Evolutionary conservation across 2,113 vertebrate species (phyloP).

Genomic region (Cochlearius cochlearius): DNA sequence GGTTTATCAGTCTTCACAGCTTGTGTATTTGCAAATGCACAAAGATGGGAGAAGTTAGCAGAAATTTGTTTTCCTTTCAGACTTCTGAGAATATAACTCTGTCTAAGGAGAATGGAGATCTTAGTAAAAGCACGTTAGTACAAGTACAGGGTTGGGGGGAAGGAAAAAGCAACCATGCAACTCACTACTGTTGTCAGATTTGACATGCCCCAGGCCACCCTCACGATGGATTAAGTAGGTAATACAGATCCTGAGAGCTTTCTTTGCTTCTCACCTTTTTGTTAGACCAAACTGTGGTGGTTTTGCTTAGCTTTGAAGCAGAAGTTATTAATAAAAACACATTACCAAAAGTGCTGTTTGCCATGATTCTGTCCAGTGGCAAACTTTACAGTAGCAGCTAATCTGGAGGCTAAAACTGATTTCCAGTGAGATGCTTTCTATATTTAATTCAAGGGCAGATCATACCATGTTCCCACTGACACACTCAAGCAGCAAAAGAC

Average conservation of each 20-base stretch:
- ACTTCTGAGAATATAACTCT: neutral
- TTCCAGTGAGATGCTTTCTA: neutral
- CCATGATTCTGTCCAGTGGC: neutral
- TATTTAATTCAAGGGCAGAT: neutral
- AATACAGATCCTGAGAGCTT: neutral
- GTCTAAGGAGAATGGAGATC: neutral
- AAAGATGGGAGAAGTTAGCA: neutral
- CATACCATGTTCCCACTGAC: neutral
- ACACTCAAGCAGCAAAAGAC: neutral
- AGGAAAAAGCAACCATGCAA: neutral
- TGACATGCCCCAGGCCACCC: neutral
- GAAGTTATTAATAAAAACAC: neutral
- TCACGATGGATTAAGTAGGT: neutral
- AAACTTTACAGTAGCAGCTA: neutral
- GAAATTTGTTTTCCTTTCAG: neutral
- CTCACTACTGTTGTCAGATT: neutral
- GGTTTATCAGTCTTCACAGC: neutral
- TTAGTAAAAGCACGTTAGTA: neutral
- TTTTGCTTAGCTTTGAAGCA: neutral
- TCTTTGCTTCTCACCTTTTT: neutral
- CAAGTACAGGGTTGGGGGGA: neutral
- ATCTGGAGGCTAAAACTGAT: neutral
- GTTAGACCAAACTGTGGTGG: neutral
- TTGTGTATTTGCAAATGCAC: neutral
- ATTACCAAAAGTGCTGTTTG: neutral